phyloP scores from a whole-genome alignment of 1,140 invertebrate genomes.

The Frieseomelitta varia region DNA sequence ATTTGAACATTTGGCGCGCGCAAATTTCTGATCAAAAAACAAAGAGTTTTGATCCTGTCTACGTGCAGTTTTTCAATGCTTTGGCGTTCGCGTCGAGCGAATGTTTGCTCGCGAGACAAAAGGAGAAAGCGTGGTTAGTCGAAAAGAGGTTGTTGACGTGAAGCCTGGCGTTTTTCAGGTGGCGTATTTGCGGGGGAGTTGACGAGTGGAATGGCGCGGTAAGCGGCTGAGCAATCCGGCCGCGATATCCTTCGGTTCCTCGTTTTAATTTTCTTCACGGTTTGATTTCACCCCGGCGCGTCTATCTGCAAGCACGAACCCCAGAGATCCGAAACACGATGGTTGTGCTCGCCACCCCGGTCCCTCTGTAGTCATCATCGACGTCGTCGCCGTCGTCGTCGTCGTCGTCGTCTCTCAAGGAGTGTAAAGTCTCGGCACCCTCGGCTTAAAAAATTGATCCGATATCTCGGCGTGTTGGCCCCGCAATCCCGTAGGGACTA shows the following conservation, averaged over 20 bases:
- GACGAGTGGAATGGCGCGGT: constrained; percentile 41
- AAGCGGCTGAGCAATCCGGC: constrained; percentile 56
- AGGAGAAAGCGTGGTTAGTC: constrained; percentile 25
- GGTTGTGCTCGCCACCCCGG: too few species aligned
- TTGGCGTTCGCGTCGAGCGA: too few species aligned
- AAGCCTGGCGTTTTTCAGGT: constrained; percentile 1
- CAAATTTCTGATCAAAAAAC: too few species aligned
- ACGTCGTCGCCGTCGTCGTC: background rate
- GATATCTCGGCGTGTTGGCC: constrained; percentile 80
- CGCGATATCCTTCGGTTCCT: constrained; percentile 70
- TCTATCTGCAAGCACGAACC: constrained; percentile 43
- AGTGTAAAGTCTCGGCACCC: constrained; percentile 82
- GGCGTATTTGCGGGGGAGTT: background rate
- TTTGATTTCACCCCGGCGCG: constrained; percentile 73
- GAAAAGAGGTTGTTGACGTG: constrained; percentile 47
- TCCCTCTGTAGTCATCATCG: constrained; percentile 33
- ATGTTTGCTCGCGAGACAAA: constrained; percentile 11
- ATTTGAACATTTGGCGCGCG: too few species aligned
- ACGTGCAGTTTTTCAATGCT: too few species aligned
- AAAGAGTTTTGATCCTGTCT: too few species aligned
- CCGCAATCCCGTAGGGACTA: constrained; percentile 77
- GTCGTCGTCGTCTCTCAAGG: constrained; percentile 74
- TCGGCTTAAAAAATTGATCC: constrained; percentile 81
- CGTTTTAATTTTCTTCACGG: constrained; percentile 79
- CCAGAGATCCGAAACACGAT: constrained; percentile 46